These are phyloP conservation scores for Neosilurus mollespiculum DNA, from an alignment of 2,797 vertebrate genomes.

Conservation along the genomic window DNA sequence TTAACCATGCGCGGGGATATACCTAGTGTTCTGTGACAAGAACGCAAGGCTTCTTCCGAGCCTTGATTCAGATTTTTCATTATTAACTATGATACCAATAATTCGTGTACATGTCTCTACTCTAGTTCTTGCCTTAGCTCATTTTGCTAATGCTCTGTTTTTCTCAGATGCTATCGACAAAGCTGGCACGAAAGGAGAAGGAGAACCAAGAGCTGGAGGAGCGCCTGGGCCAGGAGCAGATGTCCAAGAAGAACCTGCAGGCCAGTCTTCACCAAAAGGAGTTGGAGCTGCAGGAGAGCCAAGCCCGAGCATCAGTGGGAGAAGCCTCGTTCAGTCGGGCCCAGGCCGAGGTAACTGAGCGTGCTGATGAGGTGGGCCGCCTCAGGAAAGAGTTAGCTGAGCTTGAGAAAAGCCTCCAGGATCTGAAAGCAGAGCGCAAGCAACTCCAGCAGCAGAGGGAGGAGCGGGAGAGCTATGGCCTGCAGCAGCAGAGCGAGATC, in stretches of 20 bases:
- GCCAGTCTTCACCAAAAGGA: constrained; percentile 84
- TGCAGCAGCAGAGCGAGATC: constrained; percentile 91
- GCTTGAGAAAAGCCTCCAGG: constrained; percentile 84
- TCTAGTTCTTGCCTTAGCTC: not conserved
- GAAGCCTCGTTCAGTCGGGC: constrained; percentile 81
- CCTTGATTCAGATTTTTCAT: not conserved
- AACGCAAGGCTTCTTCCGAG: too few relatives aligned
- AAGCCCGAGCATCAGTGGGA: constrained; percentile 75
- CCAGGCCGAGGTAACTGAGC: constrained; percentile 80
- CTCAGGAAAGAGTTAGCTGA: constrained; percentile 84
- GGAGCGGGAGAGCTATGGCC: constrained; percentile 87
- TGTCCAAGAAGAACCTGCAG: constrained; percentile 80
- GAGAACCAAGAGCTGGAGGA: constrained; percentile 84
- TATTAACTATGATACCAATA: not conserved
- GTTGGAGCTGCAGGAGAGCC: constrained; percentile 87
- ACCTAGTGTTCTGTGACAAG: too few relatives aligned
- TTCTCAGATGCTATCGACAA: constrained; percentile 80
- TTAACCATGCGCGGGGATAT: too few relatives aligned
- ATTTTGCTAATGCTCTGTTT: not conserved
- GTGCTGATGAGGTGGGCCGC: constrained; percentile 75
- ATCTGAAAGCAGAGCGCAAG: constrained; percentile 89
- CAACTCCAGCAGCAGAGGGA: constrained; percentile 92
- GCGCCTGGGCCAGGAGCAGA: constrained; percentile 75
- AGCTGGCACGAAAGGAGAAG: constrained; percentile 81
- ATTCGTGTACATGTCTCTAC: not conserved